Base-by-base conservation (phyloP, 1,140 invertebrate species). In the Sweltsa coloradensis region DNA sequence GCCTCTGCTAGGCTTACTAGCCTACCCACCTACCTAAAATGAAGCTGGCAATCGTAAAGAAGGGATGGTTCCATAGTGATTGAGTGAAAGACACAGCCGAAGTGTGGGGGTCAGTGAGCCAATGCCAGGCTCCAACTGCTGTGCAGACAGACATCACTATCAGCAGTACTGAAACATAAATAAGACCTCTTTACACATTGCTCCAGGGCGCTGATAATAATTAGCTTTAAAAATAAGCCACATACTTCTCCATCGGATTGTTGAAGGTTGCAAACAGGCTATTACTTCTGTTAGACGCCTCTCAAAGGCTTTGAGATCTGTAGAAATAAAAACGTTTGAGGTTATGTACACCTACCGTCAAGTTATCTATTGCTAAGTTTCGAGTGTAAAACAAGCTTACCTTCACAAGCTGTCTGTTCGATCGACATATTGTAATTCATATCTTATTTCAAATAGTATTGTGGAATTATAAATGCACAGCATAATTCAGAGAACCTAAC, bases 301-400 rank as follows among this genome's bases (percentile, higher is more conserved):
- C 64, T 97, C 94, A 69, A 97, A 97, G 25, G 93, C 92, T 69
- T 96, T 97, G 52, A 97, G 71, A 78, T 97, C 93, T 95, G 68
- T 59, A 81, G 80, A 57, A 62, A 61, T 64, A 65, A 55, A 55
- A 55, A 54, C 3, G 3, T 40, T 40, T 14, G n/a, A 2, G 23
- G 3, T 11, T 14, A 11, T 21, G 13, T 19, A 14, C 13, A 3
- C 11, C 13, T 14, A 21, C 11, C 13, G 2, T 21, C 14, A 11
- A 42, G 19, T 7, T 24, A 41, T 16, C 24, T 41, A 41, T 41
- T 41, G 5, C 13, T 11, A 7, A 41, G 16, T 5, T 23, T 41
- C 16, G 16, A 18, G 14, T 19, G 16, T 19, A 9, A 18, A 41
- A n/a, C 7, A 41, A 6, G 4, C 21, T 18, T 41, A 44, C 42